Base-by-base conservation (phyloP, 2,113 vertebrate genomes). In the Melospiza melodia region DNA sequence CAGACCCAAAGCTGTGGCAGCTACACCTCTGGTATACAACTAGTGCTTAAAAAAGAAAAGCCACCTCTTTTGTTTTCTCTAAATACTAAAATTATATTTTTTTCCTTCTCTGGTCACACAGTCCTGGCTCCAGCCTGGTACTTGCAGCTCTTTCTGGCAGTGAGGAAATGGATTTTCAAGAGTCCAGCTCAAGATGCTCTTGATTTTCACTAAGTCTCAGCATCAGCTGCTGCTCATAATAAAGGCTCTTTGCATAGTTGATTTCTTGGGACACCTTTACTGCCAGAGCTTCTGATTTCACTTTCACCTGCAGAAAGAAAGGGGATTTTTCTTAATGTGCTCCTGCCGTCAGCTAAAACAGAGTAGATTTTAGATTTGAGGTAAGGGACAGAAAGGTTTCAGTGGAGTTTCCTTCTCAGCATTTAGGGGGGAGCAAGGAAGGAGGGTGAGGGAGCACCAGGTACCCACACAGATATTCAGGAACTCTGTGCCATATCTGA, bases 231-330 rank as follows among this genome's bases (percentile, higher is more conserved):
- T 99, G 99, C 78, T 99, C 99, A 6, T 99, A 99, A 97, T 99
- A 99, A 92, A 99, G 98, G 97, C 99, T 99, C 98, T 99, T 99
- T 96, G 99, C 99, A 69, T 99, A 99, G 98, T 99, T 99, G 95
- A 99, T 99, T 98, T 99, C 99, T 97, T 99, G 99, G 46, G 99
- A 99, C 41, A 99, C 98, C 96, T 99, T 99, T 67, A 99, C 93
- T 12, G 99, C 99, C 3, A 99, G 98, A 82, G 95, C 98, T 98
- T 99, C 99, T 1, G 96, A 99, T 85, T 98, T 99, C 96, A 99
- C 99, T 5, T 99, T 99, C 61, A 99, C 99, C 99, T 99, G 96
- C 48, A 72, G 80, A 87, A 82, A 89, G 58, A 91, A 87, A 90
- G 6, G 5, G 3, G 20, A 16, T 49, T 63, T 77, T 69, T 52